Base-by-base conservation (phyloP, 2,113 vertebrate species). In the Fulmarus glacialis region DNA sequence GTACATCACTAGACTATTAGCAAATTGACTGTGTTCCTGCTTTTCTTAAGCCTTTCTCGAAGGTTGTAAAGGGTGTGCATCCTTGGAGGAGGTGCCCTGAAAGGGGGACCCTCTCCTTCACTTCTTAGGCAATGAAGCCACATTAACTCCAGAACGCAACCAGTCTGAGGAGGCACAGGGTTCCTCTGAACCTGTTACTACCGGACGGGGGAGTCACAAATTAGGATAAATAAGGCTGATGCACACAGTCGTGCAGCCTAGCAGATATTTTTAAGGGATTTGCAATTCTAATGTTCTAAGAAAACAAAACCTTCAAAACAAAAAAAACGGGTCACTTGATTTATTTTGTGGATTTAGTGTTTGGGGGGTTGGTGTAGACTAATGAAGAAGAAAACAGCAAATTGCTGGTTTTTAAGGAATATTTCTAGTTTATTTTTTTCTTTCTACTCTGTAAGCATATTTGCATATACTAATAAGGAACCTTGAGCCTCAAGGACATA, bases 401-500 rank as follows among this genome's bases (percentile, higher is more conserved):
- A 66, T 10, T 53, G 11, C 7, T 45, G 24, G 1, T 66, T 58
- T 74, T 81, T 15, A 27, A 29, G 19, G 59, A 48, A 50, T 78
- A 22, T 10, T 58, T 62, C 45, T 40, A 36, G 8, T 42, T 72
- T 16, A 2, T 59, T 71, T 73, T 58, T 82, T 59, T 72, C 15
- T 53, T 83, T 68, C 32, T 77, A 40, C 64, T 91, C 7, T 63
- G 30, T 68, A 47, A 70, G 19, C 4, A 0, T 80, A 66, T 95
- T 94, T 90, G 70, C 53, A 63, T 77, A 50, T 42, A 81, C 60
- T 91, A 80, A 70, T 70, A 94, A 73, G 34, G 34, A 95, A 34
- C 9, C 16, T 58, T 90, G 53, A 96, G 59, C 55, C 77, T 93
- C 70, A 85, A 74, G 75, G 89, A 82, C 12, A 15, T 47, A 82